A percentile compares a stretch with the other conserved stretches of the same genome.
phyloP scores from a whole-genome alignment of 2,888 invertebrate genomes.

The Zaprionus obscuricornis region DNA sequence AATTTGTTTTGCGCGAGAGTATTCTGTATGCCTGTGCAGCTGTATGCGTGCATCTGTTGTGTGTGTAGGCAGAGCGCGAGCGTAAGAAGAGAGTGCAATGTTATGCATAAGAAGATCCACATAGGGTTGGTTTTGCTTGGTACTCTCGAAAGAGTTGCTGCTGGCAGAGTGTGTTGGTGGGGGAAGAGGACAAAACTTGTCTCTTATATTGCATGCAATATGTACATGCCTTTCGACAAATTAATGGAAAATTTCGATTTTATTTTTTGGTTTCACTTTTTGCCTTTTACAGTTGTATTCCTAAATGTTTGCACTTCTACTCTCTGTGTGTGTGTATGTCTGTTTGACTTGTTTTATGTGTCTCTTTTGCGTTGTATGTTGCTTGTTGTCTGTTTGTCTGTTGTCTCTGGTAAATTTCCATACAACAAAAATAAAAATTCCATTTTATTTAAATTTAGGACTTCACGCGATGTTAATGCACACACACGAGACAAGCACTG shows the following conservation, averaged over 20 bases:
- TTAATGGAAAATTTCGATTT: conserved; percentile 70
- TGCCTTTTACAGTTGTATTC: conserved; percentile 30
- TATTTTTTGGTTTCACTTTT: conserved; percentile 48
- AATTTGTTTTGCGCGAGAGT: too few relatives aligned
- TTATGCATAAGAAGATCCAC: too few relatives aligned
- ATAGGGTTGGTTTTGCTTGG: too few relatives aligned
- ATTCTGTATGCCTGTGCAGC: too few relatives aligned
- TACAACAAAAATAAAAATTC: conserved; percentile 68
- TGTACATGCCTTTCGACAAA: conserved; percentile 43
- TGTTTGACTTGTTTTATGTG: neutral
- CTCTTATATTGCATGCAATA: conserved; percentile 35
- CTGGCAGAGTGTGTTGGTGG: too few relatives aligned
- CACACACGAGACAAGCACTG: conserved; percentile 3
- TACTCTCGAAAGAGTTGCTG: too few relatives aligned
- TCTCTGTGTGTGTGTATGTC: conserved; percentile 2
- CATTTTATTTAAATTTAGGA: conserved; percentile 53
- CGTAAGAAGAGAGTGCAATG: too few relatives aligned
- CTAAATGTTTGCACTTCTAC: conserved; percentile 59
- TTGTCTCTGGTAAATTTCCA: conserved; percentile 71
- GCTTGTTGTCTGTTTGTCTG: conserved; percentile 11
- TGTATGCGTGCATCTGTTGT: too few relatives aligned
- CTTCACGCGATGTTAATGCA: conserved; percentile 29
- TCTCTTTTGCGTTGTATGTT: conserved; percentile 1
- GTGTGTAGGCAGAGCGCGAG: too few relatives aligned
- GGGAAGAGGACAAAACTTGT: too few relatives aligned